Conservation (phyloP, 2,797 vertebrate species). For the Heliangelus exortis region DNA sequence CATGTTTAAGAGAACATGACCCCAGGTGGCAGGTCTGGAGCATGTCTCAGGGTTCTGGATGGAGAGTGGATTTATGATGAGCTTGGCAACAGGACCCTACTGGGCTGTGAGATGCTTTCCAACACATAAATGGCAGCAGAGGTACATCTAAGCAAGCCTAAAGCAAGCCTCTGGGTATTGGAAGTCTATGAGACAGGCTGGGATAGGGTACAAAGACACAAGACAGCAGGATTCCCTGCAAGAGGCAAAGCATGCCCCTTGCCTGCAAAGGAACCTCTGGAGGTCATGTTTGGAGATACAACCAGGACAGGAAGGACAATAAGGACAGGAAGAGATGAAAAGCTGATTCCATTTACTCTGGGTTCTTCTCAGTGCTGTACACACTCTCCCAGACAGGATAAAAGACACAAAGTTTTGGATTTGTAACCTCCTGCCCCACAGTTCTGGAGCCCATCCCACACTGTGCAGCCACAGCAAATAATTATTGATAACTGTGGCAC, state of each 20-base stretch:
- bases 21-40: neutral
- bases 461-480: neutral
- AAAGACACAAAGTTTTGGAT: neutral
- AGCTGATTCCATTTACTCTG: neutral
- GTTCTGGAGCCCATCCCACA: neutral
- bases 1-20: neutral
- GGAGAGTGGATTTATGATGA: neutral
- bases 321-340: neutral
- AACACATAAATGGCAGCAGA: neutral
- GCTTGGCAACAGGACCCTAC: neutral
- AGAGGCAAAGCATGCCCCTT: neutral
- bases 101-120: neutral
- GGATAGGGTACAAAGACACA: neutral
- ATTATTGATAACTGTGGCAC: neutral
- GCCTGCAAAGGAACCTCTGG: neutral
- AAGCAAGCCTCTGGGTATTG: neutral
- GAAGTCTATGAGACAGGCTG: neutral
- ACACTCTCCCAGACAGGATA: neutral
- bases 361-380: neutral
- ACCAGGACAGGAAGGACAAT: neutral
- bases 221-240: neutral
- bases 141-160: neutral
- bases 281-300: neutral
- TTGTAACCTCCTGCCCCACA: neutral
- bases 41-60: neutral